Evolutionary conservation across 2,888 invertebrate species (phyloP).

Genomic region (Cyrtodaria siliqua): DNA sequence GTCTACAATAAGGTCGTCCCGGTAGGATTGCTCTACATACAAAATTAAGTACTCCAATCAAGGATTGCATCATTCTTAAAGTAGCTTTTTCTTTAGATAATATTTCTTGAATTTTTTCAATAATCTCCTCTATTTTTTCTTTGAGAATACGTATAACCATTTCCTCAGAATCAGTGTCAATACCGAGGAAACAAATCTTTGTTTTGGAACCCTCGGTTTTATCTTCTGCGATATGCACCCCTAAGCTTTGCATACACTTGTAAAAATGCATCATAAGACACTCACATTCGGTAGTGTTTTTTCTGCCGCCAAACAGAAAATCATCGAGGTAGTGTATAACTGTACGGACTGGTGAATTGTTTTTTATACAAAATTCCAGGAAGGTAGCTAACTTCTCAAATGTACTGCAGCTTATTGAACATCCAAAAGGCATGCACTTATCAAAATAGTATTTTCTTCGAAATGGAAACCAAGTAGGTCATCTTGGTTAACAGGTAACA

Average conservation of each 20-base stretch:
- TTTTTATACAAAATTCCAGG: not conserved
- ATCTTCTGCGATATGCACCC: conserved; percentile 16
- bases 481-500: conserved; percentile 24
- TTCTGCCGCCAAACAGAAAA: conserved; percentile 23
- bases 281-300: not conserved
- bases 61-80: conserved; percentile 19
- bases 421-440: conserved; percentile 27
- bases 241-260: not conserved
- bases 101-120: not conserved
- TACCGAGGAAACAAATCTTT: conserved; percentile 9
- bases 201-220: conserved; percentile 15
- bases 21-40: conserved; percentile 19
- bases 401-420: conserved; percentile 15
- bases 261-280: conserved; percentile 10
- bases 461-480: conserved; percentile 33
- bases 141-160: conserved; percentile 17
- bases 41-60: conserved; percentile 20
- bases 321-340: conserved; percentile 30
- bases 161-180: conserved; percentile 7
- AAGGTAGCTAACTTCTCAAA: conserved; percentile 23
- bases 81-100: conserved; percentile 1
- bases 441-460: conserved; percentile 21
- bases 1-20: conserved; percentile 21
- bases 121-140: conserved; percentile 1
- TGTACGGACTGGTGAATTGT: not conserved